Evolutionary conservation across 1,140 invertebrate species (phyloP).

Genomic region (Drosophila serrata): DNA sequence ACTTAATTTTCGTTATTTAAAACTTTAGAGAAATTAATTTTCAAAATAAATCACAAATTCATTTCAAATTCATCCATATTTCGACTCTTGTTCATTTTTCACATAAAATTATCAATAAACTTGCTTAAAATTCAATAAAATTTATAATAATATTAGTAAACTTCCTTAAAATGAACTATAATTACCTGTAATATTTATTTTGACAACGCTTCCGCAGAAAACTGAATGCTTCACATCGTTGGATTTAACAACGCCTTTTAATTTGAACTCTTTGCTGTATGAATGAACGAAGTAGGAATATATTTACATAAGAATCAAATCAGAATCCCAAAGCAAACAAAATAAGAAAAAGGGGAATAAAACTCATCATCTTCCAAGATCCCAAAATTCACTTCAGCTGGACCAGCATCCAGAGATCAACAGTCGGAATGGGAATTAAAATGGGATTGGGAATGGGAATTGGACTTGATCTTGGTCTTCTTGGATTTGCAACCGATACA

Average conservation of each 20-base stretch:
- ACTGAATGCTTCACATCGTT: neutral
- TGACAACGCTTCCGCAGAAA: constrained; percentile 4
- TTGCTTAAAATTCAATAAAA: no score
- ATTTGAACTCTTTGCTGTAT: neutral
- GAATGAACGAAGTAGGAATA: neutral
- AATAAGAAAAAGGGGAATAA: neutral
- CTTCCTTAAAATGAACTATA: neutral
- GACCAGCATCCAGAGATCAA: neutral
- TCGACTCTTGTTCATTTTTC: no score
- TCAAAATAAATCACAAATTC: no score
- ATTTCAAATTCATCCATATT: neutral
- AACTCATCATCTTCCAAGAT: neutral
- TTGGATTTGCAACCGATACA: neutral
- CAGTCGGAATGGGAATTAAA: neutral
- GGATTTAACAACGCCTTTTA: neutral
- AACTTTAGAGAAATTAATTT: no score
- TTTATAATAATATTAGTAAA: no score
- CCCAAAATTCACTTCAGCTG: constrained; percentile 8
- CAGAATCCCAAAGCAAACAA: neutral
- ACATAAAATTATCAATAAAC: no score
- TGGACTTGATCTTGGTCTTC: neutral
- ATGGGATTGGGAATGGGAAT: neutral
- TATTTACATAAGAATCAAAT: constrained; percentile 6
- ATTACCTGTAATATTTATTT: neutral
- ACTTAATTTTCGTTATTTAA: no score